Base-by-base conservation (phyloP, 2,797 vertebrate species). In the Passerculus sandwichensis region DNA sequence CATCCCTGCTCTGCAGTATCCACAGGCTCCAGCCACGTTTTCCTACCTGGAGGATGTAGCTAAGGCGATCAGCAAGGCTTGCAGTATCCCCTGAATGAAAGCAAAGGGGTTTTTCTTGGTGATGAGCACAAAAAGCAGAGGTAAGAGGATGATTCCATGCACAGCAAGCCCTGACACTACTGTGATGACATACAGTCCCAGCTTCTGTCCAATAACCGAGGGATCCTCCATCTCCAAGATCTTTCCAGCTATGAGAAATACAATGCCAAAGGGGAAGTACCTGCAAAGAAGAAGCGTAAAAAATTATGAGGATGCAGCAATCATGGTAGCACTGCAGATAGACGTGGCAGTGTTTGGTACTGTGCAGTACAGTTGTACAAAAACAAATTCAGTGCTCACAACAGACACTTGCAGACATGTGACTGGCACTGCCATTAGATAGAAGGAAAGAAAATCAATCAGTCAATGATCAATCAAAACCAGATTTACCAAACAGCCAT, bases 181-280 rank as follows among this genome's bases (percentile, higher is more conserved):
- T 0, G 99, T 99, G 54, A 99, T 54, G 56, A 98, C 97, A 5
- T 99, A 99, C 79, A 99, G 98, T 57, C 99, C 99, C 97, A 99
- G 96, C 96, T 98, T 99, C 97, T 97, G 98, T 9, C 98, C 98
- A 54, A 98, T 97, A 2, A 98, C 97, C 1, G 95, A 97, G 0
- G 98, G 99, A 57, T 99, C 98, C 71, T 98, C 98, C 98, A 99
- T 99, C 96, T 99, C 98, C 97, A 99, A 85, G 95, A 99, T 99
- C 97, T 99, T 99, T 4, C 98, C 98, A 7, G 98, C 98, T 26
- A 99, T 98, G 83, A 99, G 97, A 93, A 99, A 99, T 64, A 99
- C 97, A 53, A 99, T 99, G 26, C 99, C 99, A 15, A 99, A 99
- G 4, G 99, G 99, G 76, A 99, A 99, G 93, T 99, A 99, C 98